A percentile compares a stretch with the other conserved stretches of the same genome.
Evolutionary conservation across 2,113 vertebrate genomes (phyloP).

Genomic region (Bagarius yarrelli): DNA sequence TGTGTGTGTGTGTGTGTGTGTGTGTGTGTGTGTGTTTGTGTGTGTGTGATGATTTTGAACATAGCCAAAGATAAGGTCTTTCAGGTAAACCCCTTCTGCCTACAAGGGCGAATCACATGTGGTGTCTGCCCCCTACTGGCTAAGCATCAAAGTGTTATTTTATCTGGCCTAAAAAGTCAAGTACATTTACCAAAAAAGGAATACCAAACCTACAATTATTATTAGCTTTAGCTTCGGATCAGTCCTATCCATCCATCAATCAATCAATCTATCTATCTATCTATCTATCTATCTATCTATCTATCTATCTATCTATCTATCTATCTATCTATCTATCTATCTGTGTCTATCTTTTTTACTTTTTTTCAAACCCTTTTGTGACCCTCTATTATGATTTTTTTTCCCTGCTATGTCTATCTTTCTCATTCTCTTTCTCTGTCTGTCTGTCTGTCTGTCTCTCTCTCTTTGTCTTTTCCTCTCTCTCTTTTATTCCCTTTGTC

Average conservation of each 20-base stretch:
- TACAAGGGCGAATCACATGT: slow-evolving; percentile 2
- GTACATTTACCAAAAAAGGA: background rate
- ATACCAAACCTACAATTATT: background rate
- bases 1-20: slow-evolving; percentile 12
- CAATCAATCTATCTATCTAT: background rate
- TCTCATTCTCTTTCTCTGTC: slow-evolving; percentile 1
- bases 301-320: background rate
- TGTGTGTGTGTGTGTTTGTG: background rate
- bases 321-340: background rate
- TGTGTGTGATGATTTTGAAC: background rate
- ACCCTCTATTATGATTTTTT: background rate
- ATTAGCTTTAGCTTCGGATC: background rate
- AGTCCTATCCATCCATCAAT: background rate
- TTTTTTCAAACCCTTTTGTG: background rate
- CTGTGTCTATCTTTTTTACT: background rate
- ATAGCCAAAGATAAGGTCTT: background rate
- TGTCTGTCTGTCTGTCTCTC: slow-evolving; percentile 43
- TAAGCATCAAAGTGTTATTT: background rate
- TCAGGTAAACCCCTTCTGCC: slow-evolving; percentile 18
- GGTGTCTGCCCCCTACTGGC: slow-evolving; percentile 66
- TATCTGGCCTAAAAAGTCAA: background rate
- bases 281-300: background rate
- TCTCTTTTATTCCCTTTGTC: background rate
- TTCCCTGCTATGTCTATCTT: background rate
- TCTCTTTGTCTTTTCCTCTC: slow-evolving; percentile 71